Conservation (phyloP, 2,113 vertebrate genomes). For the Callopanchax toddi region DNA sequence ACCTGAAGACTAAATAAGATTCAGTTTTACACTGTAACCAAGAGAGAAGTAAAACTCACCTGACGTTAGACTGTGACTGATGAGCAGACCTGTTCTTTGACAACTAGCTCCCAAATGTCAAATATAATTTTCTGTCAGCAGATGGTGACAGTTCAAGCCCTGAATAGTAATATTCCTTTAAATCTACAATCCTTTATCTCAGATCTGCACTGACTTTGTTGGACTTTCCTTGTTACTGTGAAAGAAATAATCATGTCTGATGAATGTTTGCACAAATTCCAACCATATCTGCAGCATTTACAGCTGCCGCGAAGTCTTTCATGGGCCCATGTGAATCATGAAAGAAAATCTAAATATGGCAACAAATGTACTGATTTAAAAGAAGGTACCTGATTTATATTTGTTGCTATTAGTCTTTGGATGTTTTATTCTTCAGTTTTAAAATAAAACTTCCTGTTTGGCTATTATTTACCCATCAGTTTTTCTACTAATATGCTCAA, state of each 20-base stretch:
- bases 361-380: not conserved
- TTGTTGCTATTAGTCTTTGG: conserved; percentile 1
- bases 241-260: not conserved
- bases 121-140: not conserved
- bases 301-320: not conserved
- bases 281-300: not conserved
- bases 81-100: not conserved
- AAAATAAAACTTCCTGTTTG: not conserved
- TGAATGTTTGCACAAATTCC: not conserved
- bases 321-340: not conserved
- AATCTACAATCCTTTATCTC: too few relatives aligned
- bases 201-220: too few relatives aligned
- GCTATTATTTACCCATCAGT: conserved; percentile 14
- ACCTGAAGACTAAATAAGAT: not conserved
- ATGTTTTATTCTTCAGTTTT: conserved; percentile 9
- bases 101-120: not conserved
- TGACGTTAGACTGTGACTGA: not conserved
- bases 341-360: not conserved
- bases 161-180: not conserved
- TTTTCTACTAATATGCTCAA: conserved; percentile 30
- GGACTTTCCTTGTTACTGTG: too few relatives aligned
- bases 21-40: not conserved
- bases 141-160: not conserved
- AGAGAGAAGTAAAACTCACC: not conserved
- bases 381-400: not conserved